These are phyloP conservation scores for Melozone crissalis DNA, from an alignment of 2,113 vertebrate species.

Conservation along the genomic window DNA sequence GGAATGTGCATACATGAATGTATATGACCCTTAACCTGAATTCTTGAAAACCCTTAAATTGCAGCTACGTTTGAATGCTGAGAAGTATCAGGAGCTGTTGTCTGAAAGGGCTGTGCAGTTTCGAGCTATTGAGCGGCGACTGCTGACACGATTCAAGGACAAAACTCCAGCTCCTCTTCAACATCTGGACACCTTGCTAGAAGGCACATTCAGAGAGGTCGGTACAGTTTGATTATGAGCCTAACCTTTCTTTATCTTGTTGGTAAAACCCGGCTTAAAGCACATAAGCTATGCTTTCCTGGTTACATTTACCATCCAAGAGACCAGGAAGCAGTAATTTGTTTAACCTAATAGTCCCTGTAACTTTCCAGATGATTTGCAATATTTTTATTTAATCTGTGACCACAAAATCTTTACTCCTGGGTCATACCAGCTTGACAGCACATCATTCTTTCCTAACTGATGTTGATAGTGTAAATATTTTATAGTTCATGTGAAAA, in stretches of 20 bases:
- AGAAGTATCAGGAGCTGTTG: slow-evolving; percentile 89
- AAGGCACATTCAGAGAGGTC: slow-evolving; percentile 94
- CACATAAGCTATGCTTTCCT: slow-evolving; percentile 52
- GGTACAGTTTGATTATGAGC: slow-evolving; percentile 52
- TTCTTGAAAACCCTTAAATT: slow-evolving; percentile 51
- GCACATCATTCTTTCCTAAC: slow-evolving; percentile 59
- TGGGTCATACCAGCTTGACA: slow-evolving; percentile 44
- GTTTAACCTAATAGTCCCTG: slow-evolving; percentile 64
- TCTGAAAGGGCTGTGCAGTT: slow-evolving; percentile 93
- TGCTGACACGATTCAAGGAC: slow-evolving; percentile 94
- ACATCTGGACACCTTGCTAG: slow-evolving; percentile 93
- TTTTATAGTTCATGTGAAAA: slow-evolving; percentile 68
- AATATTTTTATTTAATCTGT: slow-evolving; percentile 62
- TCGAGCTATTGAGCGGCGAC: slow-evolving; percentile 91
- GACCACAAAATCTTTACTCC: slow-evolving; percentile 51
- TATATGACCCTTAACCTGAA: not conserved
- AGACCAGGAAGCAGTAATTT: slow-evolving; percentile 61
- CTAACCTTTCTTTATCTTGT: slow-evolving; percentile 27
- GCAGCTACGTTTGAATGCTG: slow-evolving; percentile 87
- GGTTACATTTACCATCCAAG: slow-evolving; percentile 41
- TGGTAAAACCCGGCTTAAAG: slow-evolving; percentile 32
- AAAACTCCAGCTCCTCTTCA: slow-evolving; percentile 94
- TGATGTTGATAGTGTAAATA: slow-evolving; percentile 65
- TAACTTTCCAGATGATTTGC: slow-evolving; percentile 67
- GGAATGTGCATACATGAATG: not conserved